A percentile compares a stretch with the other conserved stretches of the same genome.
Evolutionary conservation across 2,888 invertebrate genomes (phyloP).

Genomic region (Isotomurus palustris): DNA sequence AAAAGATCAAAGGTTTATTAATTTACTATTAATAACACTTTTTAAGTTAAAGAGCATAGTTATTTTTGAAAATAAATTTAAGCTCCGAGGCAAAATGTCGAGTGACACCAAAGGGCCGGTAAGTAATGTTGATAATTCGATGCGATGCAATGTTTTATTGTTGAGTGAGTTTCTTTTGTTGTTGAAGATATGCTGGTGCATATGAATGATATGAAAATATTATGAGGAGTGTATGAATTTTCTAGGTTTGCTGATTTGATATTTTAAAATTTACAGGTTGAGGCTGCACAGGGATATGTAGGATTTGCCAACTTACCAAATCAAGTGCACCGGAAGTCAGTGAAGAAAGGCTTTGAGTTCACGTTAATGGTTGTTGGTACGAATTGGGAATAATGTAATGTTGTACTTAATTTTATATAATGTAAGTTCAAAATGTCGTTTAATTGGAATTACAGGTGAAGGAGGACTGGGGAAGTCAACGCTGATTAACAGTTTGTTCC

Average conservation of each 20-base stretch:
- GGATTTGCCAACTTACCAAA: constrained; percentile 94
- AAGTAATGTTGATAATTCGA: neutral
- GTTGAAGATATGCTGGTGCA: too few species aligned
- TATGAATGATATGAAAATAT: too few species aligned
- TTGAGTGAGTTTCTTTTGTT: too few species aligned
- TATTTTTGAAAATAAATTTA: too few species aligned
- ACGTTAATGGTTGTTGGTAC: constrained; percentile 88
- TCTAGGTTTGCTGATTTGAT: too few species aligned
- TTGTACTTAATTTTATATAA: neutral
- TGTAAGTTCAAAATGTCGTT: neutral
- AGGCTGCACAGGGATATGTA: constrained; percentile 62
- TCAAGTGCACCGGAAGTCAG: constrained; percentile 94
- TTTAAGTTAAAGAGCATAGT: too few species aligned
- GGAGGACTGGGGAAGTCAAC: constrained; percentile 94
- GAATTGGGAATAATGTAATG: constrained; percentile 33
- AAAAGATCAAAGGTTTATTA: too few species aligned
- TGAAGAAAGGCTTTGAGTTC: constrained; percentile 96
- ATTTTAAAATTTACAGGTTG: too few species aligned
- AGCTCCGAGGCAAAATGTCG: too few species aligned
- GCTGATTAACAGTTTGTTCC: constrained; percentile 86
- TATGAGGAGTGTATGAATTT: too few species aligned
- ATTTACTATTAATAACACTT: too few species aligned
- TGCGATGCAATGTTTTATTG: neutral
- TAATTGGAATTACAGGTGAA: constrained; percentile 54
- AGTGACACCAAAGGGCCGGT: neutral